Percentiles rank a stretch among this genome's conserved stretches.
phyloP scores from a whole-genome alignment of 2,888 invertebrate species.

The Sympetrum striolatum region DNA sequence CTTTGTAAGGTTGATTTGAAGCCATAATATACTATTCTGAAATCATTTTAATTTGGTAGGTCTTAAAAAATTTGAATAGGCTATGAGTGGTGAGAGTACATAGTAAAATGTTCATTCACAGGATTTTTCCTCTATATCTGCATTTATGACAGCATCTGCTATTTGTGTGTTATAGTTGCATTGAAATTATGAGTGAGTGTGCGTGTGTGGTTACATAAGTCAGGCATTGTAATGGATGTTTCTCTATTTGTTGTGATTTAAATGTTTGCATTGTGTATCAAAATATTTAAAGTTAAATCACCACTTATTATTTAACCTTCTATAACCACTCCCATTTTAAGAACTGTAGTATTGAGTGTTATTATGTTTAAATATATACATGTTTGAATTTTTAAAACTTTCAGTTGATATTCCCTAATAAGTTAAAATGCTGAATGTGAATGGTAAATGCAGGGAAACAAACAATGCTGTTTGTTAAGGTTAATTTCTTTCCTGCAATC shows the following conservation, averaged over 20 bases:
- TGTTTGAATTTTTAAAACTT: neutral
- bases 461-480: too few relatives aligned
- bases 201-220: constrained; percentile 22
- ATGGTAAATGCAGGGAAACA: too few relatives aligned
- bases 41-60: neutral
- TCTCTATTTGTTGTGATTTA: constrained; percentile 39
- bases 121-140: constrained; percentile 9
- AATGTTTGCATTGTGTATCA: constrained; percentile 40
- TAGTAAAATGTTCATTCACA: constrained; percentile 22
- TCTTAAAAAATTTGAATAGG: constrained; percentile 1
- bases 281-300: constrained; percentile 22
- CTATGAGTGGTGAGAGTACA: constrained; percentile 24
- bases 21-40: neutral
- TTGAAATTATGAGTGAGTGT: constrained; percentile 5
- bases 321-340: neutral
- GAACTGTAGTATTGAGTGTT: constrained; percentile 26
- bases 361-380: constrained; percentile 24
- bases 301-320: constrained; percentile 4
- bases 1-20: neutral
- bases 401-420: neutral
- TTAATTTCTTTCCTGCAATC: too few relatives aligned
- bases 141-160: constrained; percentile 32
- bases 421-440: neutral
- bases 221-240: constrained; percentile 33
- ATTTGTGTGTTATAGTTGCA: constrained; percentile 27